Conservation (phyloP, 2,797 vertebrate genomes). For the Platalea minor region DNA sequence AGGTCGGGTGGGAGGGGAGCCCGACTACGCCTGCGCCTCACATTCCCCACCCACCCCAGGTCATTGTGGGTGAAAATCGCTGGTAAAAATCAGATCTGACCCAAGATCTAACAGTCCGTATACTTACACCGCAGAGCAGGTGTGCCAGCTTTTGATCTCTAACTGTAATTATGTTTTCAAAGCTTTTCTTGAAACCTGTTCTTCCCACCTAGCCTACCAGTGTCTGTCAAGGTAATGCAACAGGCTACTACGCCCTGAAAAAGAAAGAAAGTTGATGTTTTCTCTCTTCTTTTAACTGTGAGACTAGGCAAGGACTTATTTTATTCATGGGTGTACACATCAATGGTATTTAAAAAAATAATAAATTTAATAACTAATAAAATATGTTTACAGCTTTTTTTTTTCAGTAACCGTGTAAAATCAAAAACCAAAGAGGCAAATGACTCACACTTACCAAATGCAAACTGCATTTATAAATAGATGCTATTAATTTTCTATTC, state of each 20-base stretch:
- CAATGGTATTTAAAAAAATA: not conserved
- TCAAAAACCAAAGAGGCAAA: not conserved
- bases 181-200: not conserved
- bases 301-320: not conserved
- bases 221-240: not conserved
- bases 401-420: not conserved
- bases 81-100: not conserved
- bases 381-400: not conserved
- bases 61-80: not conserved
- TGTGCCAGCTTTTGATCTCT: not conserved
- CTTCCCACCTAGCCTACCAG: not conserved
- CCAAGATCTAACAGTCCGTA: not conserved
- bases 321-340: not conserved
- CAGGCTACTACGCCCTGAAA: not conserved
- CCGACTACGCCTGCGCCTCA: accelerated
- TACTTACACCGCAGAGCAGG: not conserved
- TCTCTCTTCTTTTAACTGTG: not conserved
- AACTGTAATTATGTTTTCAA: not conserved
- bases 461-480: not conserved
- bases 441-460: not conserved
- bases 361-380: not conserved
- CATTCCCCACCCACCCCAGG: accelerated
- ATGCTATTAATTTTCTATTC: not conserved
- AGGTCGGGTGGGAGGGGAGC: not conserved
- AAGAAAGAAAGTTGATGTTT: not conserved